phyloP scores from a whole-genome alignment of 2,888 invertebrate genomes.

The Trichogramma dendrolimi region DNA sequence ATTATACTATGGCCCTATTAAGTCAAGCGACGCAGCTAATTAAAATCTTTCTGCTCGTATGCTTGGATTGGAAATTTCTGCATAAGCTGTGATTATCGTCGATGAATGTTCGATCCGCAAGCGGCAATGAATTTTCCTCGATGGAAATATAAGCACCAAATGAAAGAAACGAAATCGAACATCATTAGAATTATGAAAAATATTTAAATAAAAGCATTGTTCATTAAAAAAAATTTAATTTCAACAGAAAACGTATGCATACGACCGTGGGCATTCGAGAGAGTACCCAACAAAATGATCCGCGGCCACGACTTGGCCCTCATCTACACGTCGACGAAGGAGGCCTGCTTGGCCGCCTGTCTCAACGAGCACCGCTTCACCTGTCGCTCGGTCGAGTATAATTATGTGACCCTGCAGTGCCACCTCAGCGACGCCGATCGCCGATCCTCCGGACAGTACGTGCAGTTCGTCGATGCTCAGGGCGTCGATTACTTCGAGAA shows the following conservation, averaged over 20 bases:
- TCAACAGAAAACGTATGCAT: slow-evolving; percentile 78
- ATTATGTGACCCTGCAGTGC: slow-evolving; percentile 88
- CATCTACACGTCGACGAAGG: slow-evolving; percentile 90
- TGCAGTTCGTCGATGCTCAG: slow-evolving; percentile 85
- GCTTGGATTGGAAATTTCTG: too few species aligned
- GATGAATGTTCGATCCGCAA: too few species aligned
- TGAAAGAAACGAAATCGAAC: too few species aligned
- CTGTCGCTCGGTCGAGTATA: slow-evolving; percentile 89
- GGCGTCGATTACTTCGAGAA: slow-evolving; percentile 85
- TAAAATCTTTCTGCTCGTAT: too few species aligned
- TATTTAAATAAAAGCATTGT: neutral
- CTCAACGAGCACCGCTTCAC: slow-evolving; percentile 89
- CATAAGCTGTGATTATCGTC: too few species aligned
- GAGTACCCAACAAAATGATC: slow-evolving; percentile 88
- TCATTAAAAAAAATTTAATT: slow-evolving; percentile 8
- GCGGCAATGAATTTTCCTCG: too few species aligned
- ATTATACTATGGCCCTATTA: too few species aligned
- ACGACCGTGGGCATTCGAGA: slow-evolving; percentile 89
- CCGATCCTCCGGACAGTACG: slow-evolving; percentile 79
- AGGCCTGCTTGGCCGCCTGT: slow-evolving; percentile 88
- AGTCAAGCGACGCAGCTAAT: too few species aligned
- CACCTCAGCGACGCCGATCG: slow-evolving; percentile 87
- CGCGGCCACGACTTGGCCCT: slow-evolving; percentile 86
- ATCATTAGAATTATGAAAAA: neutral
- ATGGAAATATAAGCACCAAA: too few species aligned